Evolutionary conservation across 2,113 vertebrate genomes (phyloP).

Genomic region (Pelvicachromis taeniatus): DNA sequence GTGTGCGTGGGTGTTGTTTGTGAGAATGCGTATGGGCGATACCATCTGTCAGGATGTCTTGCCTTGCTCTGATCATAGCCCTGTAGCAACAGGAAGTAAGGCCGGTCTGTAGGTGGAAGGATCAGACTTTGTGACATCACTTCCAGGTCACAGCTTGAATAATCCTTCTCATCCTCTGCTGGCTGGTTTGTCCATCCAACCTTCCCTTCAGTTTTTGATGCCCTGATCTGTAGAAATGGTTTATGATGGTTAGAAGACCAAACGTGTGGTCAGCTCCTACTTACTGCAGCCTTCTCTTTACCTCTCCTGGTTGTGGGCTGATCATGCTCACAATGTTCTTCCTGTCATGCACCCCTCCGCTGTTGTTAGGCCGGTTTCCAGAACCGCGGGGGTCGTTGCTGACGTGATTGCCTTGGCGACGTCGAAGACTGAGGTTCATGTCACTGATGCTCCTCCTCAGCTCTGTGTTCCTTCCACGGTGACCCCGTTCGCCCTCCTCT

Average conservation of each 20-base stretch:
- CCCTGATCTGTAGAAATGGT: slow-evolving; percentile 43
- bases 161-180: slow-evolving; percentile 66
- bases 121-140: slow-evolving; percentile 87
- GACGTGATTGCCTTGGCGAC: slow-evolving; percentile 76
- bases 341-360: slow-evolving; percentile 67
- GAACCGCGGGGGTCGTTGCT: slow-evolving; percentile 44
- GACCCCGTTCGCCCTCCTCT: slow-evolving; percentile 70
- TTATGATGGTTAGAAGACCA: background rate
- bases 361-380: slow-evolving; percentile 48
- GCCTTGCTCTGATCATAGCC: slow-evolving; percentile 86
- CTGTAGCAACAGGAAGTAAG: slow-evolving; percentile 88
- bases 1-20: slow-evolving; percentile 30
- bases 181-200: slow-evolving; percentile 52
- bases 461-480: slow-evolving; percentile 79
- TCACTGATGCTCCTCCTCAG: slow-evolving; percentile 90
- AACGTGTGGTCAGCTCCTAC: background rate
- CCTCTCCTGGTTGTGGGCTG: slow-evolving; percentile 61
- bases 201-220: slow-evolving; percentile 53
- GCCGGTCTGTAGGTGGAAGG: slow-evolving; percentile 83
- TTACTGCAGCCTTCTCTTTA: slow-evolving; percentile 6
- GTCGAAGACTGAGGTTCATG: slow-evolving; percentile 84
- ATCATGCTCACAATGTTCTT: slow-evolving; percentile 89
- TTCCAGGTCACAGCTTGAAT: slow-evolving; percentile 77
- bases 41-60: slow-evolving; percentile 64
- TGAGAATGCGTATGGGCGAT: slow-evolving; percentile 27